These are phyloP conservation scores for Rotaria macrura DNA, from an alignment of 2,888 invertebrate genomes.

Conservation along the genomic window DNA sequence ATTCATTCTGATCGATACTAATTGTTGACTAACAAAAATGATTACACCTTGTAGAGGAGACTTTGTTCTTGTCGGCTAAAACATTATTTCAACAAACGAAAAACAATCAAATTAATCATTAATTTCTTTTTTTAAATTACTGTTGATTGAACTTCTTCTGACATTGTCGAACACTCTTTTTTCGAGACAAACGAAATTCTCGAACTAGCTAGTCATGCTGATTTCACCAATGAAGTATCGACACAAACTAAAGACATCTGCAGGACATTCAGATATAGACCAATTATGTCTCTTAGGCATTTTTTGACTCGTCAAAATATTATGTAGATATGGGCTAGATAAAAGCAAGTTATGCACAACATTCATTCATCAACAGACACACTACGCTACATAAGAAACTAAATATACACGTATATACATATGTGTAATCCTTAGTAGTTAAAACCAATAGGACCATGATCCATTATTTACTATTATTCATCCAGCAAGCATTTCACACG, in stretches of 20 bases:
- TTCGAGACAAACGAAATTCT: not conserved
- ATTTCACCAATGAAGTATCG: not conserved
- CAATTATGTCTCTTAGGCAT: not conserved
- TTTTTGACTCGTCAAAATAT: too few species aligned
- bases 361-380: too few species aligned
- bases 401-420: too few species aligned
- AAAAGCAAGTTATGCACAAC: too few species aligned
- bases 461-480: too few species aligned
- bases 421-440: too few species aligned
- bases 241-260: not conserved
- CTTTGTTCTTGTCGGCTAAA: not conserved
- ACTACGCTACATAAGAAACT: too few species aligned
- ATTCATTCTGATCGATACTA: not conserved
- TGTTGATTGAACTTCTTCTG: not conserved
- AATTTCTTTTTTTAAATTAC: not conserved
- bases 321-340: too few species aligned
- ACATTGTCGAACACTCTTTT: not conserved
- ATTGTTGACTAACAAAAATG: not conserved
- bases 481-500: too few species aligned
- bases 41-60: not conserved
- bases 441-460: too few species aligned
- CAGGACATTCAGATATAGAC: not conserved
- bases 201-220: not conserved
- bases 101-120: not conserved
- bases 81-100: too few species aligned